These are phyloP conservation scores for Hermetia illucens DNA, from an alignment of 1,140 invertebrate genomes.

Conservation along the genomic window DNA sequence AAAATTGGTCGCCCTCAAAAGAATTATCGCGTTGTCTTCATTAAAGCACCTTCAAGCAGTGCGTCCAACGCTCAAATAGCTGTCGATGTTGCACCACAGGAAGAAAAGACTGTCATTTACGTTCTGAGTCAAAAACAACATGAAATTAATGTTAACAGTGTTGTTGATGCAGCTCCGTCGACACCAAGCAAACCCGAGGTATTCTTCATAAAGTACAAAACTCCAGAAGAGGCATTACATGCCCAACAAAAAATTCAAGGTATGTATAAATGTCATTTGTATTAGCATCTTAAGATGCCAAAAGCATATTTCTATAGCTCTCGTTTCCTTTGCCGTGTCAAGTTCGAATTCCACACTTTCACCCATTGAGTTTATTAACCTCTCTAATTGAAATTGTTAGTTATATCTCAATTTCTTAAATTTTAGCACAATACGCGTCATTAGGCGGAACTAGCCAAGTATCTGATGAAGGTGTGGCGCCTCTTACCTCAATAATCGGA, in stretches of 20 bases:
- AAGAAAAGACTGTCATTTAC: conserved; percentile 75
- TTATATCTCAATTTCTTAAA: no score
- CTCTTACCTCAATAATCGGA: not conserved
- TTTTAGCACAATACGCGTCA: not conserved
- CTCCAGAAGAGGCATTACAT: conserved; percentile 38
- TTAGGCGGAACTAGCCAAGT: not conserved
- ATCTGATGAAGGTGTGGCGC: not conserved
- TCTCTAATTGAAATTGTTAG: no score
- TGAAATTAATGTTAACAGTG: conserved; percentile 20
- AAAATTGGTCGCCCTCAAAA: conserved; percentile 45
- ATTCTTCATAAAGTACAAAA: conserved; percentile 60
- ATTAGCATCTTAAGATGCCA: no score
- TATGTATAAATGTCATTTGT: conserved; percentile 11
- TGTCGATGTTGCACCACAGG: conserved; percentile 51
- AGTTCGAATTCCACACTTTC: no score
- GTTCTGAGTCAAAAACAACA: conserved; percentile 56
- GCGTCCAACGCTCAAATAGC: conserved; percentile 43
- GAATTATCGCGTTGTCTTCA: conserved; percentile 77
- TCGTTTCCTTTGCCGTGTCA: no score
- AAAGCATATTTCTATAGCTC: no score
- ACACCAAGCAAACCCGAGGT: conserved; percentile 57
- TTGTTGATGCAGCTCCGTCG: conserved; percentile 20
- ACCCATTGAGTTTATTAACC: no score
- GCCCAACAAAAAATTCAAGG: conserved; percentile 28
- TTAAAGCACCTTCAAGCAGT: conserved; percentile 61